These are phyloP conservation scores for Iphiclides podalirius DNA, from an alignment of 2,888 invertebrate species.

Conservation along the genomic window DNA sequence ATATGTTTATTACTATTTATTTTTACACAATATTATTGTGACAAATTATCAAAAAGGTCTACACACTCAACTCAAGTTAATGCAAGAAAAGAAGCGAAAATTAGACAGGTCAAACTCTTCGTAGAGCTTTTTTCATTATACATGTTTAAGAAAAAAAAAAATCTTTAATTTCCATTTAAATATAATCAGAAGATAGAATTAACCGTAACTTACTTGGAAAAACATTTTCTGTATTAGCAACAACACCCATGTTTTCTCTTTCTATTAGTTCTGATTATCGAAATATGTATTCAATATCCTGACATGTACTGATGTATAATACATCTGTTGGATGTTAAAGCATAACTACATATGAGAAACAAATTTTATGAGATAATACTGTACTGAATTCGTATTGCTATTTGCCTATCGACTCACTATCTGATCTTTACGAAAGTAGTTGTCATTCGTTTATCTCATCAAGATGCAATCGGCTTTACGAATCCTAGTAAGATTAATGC, in stretches of 20 bases:
- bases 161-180: too few species aligned
- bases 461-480: neutral
- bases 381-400: neutral
- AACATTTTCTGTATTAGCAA: slow-evolving; percentile 7
- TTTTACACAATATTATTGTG: too few species aligned
- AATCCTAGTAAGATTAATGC: too few species aligned
- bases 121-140: too few species aligned
- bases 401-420: slow-evolving; percentile 7
- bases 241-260: slow-evolving; percentile 1
- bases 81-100: too few species aligned
- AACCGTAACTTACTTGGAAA: slow-evolving; percentile 11
- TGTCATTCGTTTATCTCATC: neutral
- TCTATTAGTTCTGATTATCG: neutral
- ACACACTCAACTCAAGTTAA: too few species aligned
- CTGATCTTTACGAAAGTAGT: slow-evolving; percentile 6
- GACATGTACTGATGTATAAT: neutral
- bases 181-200: too few species aligned
- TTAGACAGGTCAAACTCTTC: too few species aligned
- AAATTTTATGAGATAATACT: neutral
- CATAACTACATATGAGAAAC: neutral
- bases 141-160: too few species aligned
- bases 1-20: too few species aligned
- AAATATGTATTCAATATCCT: neutral
- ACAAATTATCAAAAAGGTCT: too few species aligned
- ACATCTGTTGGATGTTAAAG: neutral